Evolutionary conservation across 2,113 vertebrate genomes (phyloP).

Genomic region (Actinemys pallida): DNA sequence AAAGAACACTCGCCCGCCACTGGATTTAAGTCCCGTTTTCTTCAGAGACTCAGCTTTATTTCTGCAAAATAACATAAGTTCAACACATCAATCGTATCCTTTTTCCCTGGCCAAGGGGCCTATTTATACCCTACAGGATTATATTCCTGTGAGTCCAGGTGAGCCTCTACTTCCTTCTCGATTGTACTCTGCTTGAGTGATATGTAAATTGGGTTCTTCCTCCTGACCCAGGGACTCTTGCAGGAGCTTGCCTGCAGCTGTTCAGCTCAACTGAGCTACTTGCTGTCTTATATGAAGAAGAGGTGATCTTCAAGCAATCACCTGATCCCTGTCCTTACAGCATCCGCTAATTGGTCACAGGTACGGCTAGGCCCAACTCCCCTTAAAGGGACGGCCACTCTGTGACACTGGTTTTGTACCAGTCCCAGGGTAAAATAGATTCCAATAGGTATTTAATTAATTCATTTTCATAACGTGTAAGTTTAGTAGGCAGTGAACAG

Average conservation of each 20-base stretch:
- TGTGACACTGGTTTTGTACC: background rate
- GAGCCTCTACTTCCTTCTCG: background rate
- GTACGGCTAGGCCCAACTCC: background rate
- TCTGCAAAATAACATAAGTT: background rate
- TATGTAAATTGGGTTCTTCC: background rate
- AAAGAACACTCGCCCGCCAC: background rate
- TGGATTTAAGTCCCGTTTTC: background rate
- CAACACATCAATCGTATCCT: accelerated
- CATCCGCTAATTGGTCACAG: background rate
- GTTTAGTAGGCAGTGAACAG: slow-evolving; percentile 25
- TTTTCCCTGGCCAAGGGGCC: background rate
- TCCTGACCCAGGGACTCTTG: background rate
- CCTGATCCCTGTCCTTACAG: background rate
- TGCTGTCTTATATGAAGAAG: accelerated
- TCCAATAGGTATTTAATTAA: slow-evolving; percentile 55
- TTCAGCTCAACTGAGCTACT: accelerated
- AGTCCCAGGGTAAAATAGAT: slow-evolving; percentile 30
- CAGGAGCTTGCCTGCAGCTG: background rate
- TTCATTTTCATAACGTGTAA: slow-evolving; percentile 33
- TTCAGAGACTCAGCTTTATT: background rate
- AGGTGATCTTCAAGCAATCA: background rate
- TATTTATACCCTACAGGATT: background rate
- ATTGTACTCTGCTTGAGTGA: background rate
- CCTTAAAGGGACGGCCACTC: background rate
- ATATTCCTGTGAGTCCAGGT: background rate